Base-by-base conservation (phyloP, 2,888 invertebrate genomes). In the Eupithecia vulgata region DNA sequence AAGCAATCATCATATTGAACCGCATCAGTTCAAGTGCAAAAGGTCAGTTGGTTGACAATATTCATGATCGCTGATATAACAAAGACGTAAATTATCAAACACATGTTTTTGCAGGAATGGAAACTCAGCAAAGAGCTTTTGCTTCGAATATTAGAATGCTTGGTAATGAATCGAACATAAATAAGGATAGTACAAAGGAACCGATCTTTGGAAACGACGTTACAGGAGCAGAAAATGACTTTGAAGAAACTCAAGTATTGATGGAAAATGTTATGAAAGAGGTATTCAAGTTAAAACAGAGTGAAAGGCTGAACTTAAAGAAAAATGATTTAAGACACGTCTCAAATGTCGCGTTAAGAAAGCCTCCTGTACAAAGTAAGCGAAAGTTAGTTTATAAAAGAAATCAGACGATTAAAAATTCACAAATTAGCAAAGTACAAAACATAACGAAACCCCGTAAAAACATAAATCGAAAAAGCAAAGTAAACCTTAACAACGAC, bases 1-100 rank as follows among this genome's bases (percentile, higher is more conserved):
- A 92, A 92, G 84, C 89, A 15, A 87, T 84, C 4, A 82, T 92
- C 13, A 88, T 90, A 76, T 82, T 93, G 68, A 87, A 88, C 71
- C 82, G 85, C 75, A 78, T 85, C 48, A 80, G 83, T 52, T 71
- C 76, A 67, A 81, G 82, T 69, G 74, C 81, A 79, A 80, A 76
- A 78, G 77, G 75, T 78, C 66, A 69, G 52, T 59, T n/a, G 30
- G 30, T 68, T 62, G 61, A 68, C 59, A 59, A 25, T n/a, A 34
- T 37, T 37, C 7, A 7, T 59, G 13, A 61, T 34, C 34, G 7
- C 1, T 10, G 17, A 17, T 34, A 30, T 61, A 0, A 30, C 15
- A 17, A 30, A 59, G 15, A 48, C n/a, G 8, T n/a, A n/a, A 59
- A 45, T 62, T 34, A 34, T 21, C n/a, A 61, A 57, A n/a, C n/a